Percentiles rank a stretch among this genome's conserved stretches.
Evolutionary conservation across 1,140 invertebrate species (phyloP).

Genomic region (Dinoponera quadriceps): DNA sequence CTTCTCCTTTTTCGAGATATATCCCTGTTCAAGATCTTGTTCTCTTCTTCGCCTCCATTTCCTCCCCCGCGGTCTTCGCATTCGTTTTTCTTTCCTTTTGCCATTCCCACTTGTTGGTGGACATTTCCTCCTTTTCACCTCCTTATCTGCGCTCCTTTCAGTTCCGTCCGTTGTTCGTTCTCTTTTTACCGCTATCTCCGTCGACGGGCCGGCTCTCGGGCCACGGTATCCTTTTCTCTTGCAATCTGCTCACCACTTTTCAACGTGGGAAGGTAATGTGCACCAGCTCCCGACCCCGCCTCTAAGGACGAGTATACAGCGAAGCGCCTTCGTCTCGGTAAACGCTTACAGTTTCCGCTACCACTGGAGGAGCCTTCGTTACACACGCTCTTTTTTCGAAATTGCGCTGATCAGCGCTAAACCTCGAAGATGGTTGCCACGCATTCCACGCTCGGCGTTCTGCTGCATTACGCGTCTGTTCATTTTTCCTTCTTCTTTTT

Average conservation of each 20-base stretch:
- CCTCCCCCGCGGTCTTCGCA: constrained; percentile 22
- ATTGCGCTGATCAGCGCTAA: constrained; percentile 18
- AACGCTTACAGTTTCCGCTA: constrained; percentile 67
- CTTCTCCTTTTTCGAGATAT: constrained; percentile 22
- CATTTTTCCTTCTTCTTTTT: neutral
- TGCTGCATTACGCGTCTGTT: neutral
- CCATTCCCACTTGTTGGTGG: constrained; percentile 56
- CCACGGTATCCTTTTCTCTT: constrained; percentile 65
- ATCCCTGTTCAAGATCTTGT: constrained; percentile 48
- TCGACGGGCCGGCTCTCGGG: constrained; percentile 51
- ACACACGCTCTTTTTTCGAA: constrained; percentile 6
- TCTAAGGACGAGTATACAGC: constrained; percentile 52
- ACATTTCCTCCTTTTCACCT: constrained; percentile 68
- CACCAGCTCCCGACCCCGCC: constrained; percentile 15
- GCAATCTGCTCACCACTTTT: constrained; percentile 78
- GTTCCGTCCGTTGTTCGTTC: constrained; percentile 32
- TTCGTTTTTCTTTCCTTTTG: constrained; percentile 46
- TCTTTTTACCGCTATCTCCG: constrained; percentile 57
- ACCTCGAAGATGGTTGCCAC: neutral
- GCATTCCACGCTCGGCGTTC: no score
- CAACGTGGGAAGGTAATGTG: constrained; percentile 54
- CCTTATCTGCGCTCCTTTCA: constrained; percentile 69
- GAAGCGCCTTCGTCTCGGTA: constrained; percentile 51
- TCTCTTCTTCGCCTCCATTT: constrained; percentile 41
- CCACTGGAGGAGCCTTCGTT: constrained; percentile 12